A percentile compares a stretch with the other conserved stretches of the same genome.
Conservation (phyloP, 2,888 invertebrate species). For the Cephus pulcher region DNA sequence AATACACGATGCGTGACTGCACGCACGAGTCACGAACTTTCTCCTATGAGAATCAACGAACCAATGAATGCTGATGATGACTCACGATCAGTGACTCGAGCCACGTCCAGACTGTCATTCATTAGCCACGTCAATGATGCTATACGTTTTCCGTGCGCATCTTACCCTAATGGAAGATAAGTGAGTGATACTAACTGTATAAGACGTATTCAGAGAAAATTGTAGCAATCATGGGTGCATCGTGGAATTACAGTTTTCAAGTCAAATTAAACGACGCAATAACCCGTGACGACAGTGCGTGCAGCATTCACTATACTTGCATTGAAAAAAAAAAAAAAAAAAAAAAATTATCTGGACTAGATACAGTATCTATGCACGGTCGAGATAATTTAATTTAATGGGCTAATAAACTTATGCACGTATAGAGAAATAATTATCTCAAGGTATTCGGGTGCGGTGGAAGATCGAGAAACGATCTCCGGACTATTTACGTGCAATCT, state of each 20-base stretch:
- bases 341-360: background rate
- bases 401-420: no score
- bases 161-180: background rate
- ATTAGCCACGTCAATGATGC: background rate
- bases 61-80: background rate
- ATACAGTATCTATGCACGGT: background rate
- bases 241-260: background rate
- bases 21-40: background rate
- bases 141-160: background rate
- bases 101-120: background rate
- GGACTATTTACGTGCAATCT: conserved; percentile 58
- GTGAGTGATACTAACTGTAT: background rate
- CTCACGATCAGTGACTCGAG: background rate
- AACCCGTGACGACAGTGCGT: background rate
- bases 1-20: background rate
- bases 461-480: conserved; percentile 47
- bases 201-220: background rate
- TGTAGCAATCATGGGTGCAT: background rate
- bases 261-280: background rate
- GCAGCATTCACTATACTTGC: background rate
- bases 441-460: conserved; percentile 18
- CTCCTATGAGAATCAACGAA: background rate
- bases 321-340: background rate
- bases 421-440: no score
- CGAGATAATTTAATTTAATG: background rate